A percentile compares a stretch with the other conserved stretches of the same genome.
These are phyloP conservation scores for Drosophila fuyamai DNA, from an alignment of 1,140 invertebrate species.

Conservation along the genomic window DNA sequence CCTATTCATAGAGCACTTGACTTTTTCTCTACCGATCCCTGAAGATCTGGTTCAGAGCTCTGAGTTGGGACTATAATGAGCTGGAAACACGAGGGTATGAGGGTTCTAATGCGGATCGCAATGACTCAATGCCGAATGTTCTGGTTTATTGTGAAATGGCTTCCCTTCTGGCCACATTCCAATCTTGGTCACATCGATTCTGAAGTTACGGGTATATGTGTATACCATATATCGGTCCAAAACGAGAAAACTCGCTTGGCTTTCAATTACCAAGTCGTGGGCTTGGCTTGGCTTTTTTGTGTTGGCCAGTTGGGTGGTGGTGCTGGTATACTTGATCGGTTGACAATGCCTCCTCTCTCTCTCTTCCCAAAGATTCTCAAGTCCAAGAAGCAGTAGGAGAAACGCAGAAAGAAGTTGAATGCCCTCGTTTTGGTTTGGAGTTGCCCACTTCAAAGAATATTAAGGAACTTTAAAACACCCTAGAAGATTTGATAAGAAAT, in stretches of 20 bases:
- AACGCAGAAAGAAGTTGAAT: slow-evolving; percentile 63
- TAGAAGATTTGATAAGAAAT: not conserved
- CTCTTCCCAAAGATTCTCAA: slow-evolving; percentile 18
- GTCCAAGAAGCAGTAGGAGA: slow-evolving; percentile 25
- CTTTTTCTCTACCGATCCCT: not conserved
- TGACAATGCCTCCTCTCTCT: slow-evolving; percentile 37
- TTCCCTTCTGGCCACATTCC: slow-evolving; percentile 28
- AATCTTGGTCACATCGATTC: slow-evolving; percentile 5
- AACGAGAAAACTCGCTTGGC: slow-evolving; percentile 39
- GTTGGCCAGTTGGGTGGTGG: slow-evolving; percentile 14
- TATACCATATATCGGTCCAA: slow-evolving; percentile 7
- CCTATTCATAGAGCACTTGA: slow-evolving; percentile 24
- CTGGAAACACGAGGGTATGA: slow-evolving; percentile 25
- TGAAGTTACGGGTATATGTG: not conserved
- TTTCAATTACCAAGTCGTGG: slow-evolving; percentile 39
- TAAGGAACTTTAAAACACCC: not conserved
- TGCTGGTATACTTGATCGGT: slow-evolving; percentile 25
- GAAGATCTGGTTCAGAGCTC: slow-evolving; percentile 24
- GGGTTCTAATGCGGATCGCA: slow-evolving; percentile 20
- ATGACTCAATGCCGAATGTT: slow-evolving; percentile 26
- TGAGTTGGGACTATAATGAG: slow-evolving; percentile 17
- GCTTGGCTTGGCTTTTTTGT: slow-evolving; percentile 25
- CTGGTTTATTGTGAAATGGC: slow-evolving; percentile 19
- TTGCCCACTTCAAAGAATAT: slow-evolving; percentile 30
- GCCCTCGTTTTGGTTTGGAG: slow-evolving; percentile 57